A percentile compares a stretch with the other conserved stretches of the same genome.
Conservation (phyloP, 1,140 invertebrate genomes). For the Magallana gigas region DNA sequence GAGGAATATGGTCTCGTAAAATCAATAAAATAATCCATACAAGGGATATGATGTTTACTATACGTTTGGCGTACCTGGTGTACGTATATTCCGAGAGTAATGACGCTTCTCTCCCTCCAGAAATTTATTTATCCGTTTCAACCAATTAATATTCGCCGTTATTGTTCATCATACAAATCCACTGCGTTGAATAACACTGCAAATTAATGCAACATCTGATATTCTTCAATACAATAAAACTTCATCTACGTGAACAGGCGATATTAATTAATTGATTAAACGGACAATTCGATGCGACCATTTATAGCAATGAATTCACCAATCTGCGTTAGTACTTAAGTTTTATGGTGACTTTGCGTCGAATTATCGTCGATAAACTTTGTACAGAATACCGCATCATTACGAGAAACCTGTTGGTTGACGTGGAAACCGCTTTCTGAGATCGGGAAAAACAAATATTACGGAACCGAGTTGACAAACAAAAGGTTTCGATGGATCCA, state of each 20-base stretch:
- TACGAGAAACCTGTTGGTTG: not conserved
- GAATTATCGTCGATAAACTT: not conserved
- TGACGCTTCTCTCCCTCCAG: not conserved
- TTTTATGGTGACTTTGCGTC: not conserved
- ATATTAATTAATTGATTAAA: constrained; percentile 15
- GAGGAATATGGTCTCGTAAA: not conserved
- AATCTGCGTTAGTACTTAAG: not conserved
- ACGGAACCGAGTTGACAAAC: not conserved
- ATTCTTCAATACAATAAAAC: not conserved
- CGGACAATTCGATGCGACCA: not conserved
- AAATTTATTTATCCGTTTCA: not conserved
- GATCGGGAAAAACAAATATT: constrained; percentile 14
- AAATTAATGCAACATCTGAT: not conserved
- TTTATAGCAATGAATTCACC: not conserved
- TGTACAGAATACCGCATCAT: not conserved
- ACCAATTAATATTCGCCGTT: not conserved
- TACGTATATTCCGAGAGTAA: not conserved
- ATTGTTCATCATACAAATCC: not conserved
- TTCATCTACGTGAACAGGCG: too few species aligned
- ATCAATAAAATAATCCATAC: constrained; percentile 19
- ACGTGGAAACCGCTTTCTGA: constrained; percentile 2
- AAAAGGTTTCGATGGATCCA: constrained; percentile 15
- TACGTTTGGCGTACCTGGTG: not conserved
- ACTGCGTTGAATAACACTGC: not conserved
- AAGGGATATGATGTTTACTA: not conserved